These are phyloP conservation scores for Xiphias gladius DNA, from an alignment of 2,113 vertebrate species.

Conservation along the genomic window DNA sequence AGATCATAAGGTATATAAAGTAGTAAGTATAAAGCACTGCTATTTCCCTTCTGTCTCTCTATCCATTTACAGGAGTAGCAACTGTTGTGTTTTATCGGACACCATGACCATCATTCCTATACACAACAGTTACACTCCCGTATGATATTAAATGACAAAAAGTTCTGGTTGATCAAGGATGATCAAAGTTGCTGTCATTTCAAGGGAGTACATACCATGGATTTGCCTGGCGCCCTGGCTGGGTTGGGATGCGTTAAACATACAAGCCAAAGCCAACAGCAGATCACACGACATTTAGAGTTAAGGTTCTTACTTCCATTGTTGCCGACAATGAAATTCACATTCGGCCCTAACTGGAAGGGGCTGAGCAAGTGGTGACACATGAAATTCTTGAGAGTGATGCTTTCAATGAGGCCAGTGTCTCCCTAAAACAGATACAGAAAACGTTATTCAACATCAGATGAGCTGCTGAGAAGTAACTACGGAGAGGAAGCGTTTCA, in stretches of 20 bases:
- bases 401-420: slow-evolving; percentile 92
- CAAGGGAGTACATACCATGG: not conserved
- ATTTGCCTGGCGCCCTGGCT: not conserved
- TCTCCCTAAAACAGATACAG: slow-evolving; percentile 76
- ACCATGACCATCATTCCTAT: too few species aligned
- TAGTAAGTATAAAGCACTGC: too few species aligned
- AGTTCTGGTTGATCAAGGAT: too few species aligned
- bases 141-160: too few species aligned
- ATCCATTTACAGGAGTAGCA: too few species aligned
- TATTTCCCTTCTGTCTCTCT: too few species aligned
- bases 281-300: not conserved
- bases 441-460: not conserved
- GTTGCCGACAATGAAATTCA: slow-evolving; percentile 94
- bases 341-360: slow-evolving; percentile 92
- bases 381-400: slow-evolving; percentile 94
- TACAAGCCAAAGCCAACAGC: not conserved
- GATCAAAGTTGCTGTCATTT: not conserved
- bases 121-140: too few species aligned
- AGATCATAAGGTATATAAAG: too few species aligned
- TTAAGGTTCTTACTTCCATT: slow-evolving; percentile 91
- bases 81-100: too few species aligned
- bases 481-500: not conserved
- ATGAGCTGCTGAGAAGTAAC: not conserved
- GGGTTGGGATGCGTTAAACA: not conserved
- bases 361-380: slow-evolving; percentile 91